Base-by-base conservation (phyloP, 2,113 vertebrate genomes). In the Corythoichthys intestinalis region DNA sequence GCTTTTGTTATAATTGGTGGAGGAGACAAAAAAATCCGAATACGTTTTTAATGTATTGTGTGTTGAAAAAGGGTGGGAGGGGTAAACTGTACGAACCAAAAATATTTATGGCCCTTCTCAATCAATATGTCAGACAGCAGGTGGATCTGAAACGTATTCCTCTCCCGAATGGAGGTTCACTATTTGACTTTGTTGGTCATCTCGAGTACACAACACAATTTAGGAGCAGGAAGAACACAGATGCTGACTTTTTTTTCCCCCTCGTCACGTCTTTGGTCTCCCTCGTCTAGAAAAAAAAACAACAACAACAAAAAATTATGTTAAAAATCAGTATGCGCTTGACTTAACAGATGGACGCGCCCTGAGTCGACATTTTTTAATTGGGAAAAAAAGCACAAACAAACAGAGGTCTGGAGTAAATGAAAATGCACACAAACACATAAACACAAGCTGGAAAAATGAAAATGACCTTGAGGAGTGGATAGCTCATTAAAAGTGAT, bases 401-500 rank as follows among this genome's bases (percentile, higher is more conserved):
- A 90, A 90, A 87, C 80, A 69, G 78, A 76, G 67, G 72, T 75
- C 74, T 74, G 73, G 74, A 76, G 71, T 69, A 81, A 83, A 73
- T 79, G 82, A 82, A 75, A 84, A 1, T 41, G 6, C 70, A 57
- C 65, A 46, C 71, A 76, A 47, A 50, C 13, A 78, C 50, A 15
- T 64, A 77, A 71, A 76, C 77, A 84, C 77, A 71, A 73, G 67
- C 79, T 71, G 71, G 52, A 79, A 74, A 83, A 79, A 79, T 41
- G 79, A 81, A 89, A 87, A 89, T 89, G 83, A 91, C 88, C 91
- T 90, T 87, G 84, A 89, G 78, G 82, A 90, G 82, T 85, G 79
- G 80, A 80, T 86, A 80, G 76, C 87, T 92, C 89, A 90, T 91
- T 92, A 92, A 89, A 91, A 88, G 88, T 82, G 84, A 91, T 86